phyloP scores from a whole-genome alignment of 2,113 vertebrate genomes.

The Hiodon alosoides region DNA sequence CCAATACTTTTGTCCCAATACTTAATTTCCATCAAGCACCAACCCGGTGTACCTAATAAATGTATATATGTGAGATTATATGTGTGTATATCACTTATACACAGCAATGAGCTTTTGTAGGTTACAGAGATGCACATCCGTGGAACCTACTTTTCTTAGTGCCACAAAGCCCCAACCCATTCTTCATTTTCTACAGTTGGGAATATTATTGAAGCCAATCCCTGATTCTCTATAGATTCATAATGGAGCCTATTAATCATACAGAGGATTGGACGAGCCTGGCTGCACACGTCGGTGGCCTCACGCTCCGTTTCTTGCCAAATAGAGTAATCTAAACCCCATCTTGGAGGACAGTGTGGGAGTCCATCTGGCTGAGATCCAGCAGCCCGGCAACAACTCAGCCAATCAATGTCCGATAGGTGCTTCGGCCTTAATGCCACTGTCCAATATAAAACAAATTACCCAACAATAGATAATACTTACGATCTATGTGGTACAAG shows the following conservation, averaged over 20 bases:
- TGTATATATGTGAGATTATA: neutral
- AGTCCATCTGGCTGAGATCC: neutral
- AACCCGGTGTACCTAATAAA: neutral
- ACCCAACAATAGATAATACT: neutral
- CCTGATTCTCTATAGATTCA: slow-evolving; percentile 29
- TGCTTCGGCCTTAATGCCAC: neutral
- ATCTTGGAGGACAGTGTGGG: neutral
- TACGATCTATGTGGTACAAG: neutral
- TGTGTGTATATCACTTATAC: too few species aligned
- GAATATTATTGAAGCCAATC: slow-evolving; percentile 23
- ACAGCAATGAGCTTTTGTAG: neutral
- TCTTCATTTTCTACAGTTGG: slow-evolving; percentile 14
- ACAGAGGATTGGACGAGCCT: slow-evolving; percentile 26
- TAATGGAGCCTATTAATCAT: slow-evolving; percentile 39
- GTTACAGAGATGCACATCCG: neutral
- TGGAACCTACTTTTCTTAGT: neutral
- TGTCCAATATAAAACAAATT: neutral
- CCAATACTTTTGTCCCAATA: neutral
- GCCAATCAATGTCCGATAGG: neutral
- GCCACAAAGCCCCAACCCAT: slow-evolving; percentile 1
- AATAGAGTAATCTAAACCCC: slow-evolving; percentile 1
- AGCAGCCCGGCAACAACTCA: neutral
- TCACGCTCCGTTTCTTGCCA: neutral
- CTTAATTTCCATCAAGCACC: neutral
- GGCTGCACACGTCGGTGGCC: slow-evolving; percentile 13